Evolutionary conservation across 2,113 vertebrate species (phyloP), one percentile per base, ranked within the genome.

Genomic region (Percina caprodes): DNA sequence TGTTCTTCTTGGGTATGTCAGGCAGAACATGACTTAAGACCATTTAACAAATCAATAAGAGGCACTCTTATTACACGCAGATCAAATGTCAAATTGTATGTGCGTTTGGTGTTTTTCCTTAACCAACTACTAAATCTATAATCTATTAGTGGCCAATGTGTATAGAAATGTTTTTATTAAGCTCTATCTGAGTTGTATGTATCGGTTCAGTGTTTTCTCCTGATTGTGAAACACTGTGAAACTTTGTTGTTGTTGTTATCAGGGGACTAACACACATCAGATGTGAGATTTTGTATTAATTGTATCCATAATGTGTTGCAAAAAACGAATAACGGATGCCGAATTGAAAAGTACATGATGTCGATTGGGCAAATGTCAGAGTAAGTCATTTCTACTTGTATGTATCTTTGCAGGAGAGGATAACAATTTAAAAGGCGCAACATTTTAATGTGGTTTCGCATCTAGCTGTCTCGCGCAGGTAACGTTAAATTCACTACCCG

Each of bases 21-120:
- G 42, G 15, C 30, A 45, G 3, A 59, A 55, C 65, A 15, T 12
- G 56, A 75, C 58, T 51, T 42, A 49, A 68, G 66, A 82, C 61
- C 68, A 66, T 85, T 80, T 7, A 70, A 26, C 19, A 26, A 82
- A 83, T 69, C 26, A 0, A 85, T 80, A 26, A 15, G 19, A 69
- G 16, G 1, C 45, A 10, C 58, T 85, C 9, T 18, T 45, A 19
- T 18, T 1, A n/a, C 3, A 8, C 7, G 8, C 8, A 45, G 67
- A 68, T 6, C 66, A 61, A 60, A 82, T 70, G 79, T 74, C 74
- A 69, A 60, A 10, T 54, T 67, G 30, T n/a, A 54, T 18, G 79
- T 19, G 55, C 14, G 18, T 14, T 42, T 23, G 11, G 6, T 1
- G 23, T 9, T 63, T 63, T 6, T 14, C 6, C n/a, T 58, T 11